These are phyloP conservation scores for Lycia hirtaria DNA, from an alignment of 2,888 invertebrate species.

Conservation along the genomic window DNA sequence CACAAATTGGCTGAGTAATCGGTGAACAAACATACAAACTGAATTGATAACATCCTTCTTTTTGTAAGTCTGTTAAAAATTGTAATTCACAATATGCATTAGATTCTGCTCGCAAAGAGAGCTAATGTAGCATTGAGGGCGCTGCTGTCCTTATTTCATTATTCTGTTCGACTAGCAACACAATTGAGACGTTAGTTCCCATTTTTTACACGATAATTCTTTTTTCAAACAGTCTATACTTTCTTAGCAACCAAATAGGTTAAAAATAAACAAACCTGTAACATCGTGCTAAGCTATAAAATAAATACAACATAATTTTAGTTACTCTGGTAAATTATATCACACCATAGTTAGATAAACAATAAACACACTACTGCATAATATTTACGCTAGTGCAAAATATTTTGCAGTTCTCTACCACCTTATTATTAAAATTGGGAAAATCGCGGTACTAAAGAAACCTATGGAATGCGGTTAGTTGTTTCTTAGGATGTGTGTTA, in stretches of 20 bases:
- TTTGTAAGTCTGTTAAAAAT: too few species aligned
- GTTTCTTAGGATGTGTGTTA: not conserved
- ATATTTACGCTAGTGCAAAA: slow-evolving; percentile 5
- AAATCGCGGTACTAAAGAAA: not conserved
- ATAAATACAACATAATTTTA: not conserved
- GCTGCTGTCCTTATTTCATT: too few species aligned
- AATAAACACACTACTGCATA: not conserved
- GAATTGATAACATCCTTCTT: too few species aligned
- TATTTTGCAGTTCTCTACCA: not conserved
- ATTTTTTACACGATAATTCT: too few species aligned
- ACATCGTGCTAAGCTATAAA: not conserved
- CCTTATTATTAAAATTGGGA: not conserved
- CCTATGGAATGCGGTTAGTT: not conserved
- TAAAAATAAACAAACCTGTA: not conserved
- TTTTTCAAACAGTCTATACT: not conserved
- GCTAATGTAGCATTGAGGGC: too few species aligned
- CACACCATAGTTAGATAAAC: not conserved
- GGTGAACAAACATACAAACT: too few species aligned
- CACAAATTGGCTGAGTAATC: too few species aligned
- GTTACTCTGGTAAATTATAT: not conserved
- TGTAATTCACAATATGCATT: too few species aligned
- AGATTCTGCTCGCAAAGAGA: too few species aligned
- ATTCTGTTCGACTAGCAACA: too few species aligned
- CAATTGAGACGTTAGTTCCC: too few species aligned
- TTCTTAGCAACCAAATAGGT: not conserved